Percentiles rank a stretch among this genome's conserved stretches.
Conservation (phyloP, 2,797 vertebrate species). For the Poeciliopsis infans region DNA sequence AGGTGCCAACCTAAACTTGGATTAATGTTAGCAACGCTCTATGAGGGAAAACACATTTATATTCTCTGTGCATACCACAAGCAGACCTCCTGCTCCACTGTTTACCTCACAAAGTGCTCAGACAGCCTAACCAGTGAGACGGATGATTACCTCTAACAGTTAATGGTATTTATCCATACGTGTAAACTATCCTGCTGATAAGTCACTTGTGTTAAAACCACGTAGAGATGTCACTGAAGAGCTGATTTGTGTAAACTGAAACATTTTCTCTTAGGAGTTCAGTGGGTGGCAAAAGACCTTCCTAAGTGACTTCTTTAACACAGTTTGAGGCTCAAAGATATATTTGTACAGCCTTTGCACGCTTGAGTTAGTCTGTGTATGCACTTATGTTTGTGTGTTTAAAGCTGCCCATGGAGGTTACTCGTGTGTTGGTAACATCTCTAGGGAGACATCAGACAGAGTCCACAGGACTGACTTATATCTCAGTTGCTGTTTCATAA, state of each 20-base stretch:
- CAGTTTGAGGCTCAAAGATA: background rate
- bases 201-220: slow-evolving; percentile 29
- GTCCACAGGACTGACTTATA: slow-evolving; percentile 47
- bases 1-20: background rate
- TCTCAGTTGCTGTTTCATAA: background rate
- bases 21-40: background rate
- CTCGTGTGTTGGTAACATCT: slow-evolving; percentile 59
- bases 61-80: background rate
- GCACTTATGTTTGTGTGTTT: slow-evolving; percentile 21
- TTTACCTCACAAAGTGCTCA: slow-evolving; percentile 56
- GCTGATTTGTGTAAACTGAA: slow-evolving; percentile 7
- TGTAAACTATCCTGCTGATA: slow-evolving; percentile 55
- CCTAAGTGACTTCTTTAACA: slow-evolving; percentile 43
- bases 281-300: slow-evolving; percentile 28
- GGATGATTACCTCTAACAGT: slow-evolving; percentile 50
- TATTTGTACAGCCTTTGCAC: slow-evolving; percentile 23
- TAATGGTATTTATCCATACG: slow-evolving; percentile 25
- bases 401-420: slow-evolving; percentile 17
- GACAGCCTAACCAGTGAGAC: slow-evolving; percentile 29
- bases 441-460: slow-evolving; percentile 48
- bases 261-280: slow-evolving; percentile 17
- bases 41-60: slow-evolving; percentile 11
- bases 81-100: slow-evolving; percentile 19
- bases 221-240: slow-evolving; percentile 17
- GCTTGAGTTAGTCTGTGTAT: slow-evolving; percentile 15